A percentile compares a stretch with the other conserved stretches of the same genome.
phyloP scores from a whole-genome alignment of 2,888 invertebrate genomes.

The Hypsopygia costalis region DNA sequence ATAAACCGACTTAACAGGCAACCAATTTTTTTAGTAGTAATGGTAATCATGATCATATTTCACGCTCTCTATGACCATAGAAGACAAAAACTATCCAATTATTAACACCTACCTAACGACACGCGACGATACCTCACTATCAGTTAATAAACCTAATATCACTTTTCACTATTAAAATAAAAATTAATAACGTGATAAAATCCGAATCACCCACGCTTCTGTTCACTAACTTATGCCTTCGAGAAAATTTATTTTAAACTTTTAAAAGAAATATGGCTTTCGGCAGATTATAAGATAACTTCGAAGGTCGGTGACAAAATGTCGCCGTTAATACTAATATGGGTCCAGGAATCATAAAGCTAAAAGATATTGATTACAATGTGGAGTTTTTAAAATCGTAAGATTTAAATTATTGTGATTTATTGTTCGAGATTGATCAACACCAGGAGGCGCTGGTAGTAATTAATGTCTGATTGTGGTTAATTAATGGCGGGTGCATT shows the following conservation, averaged over 20 bases:
- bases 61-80: background rate
- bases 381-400: conserved; percentile 39
- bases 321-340: conserved; percentile 42
- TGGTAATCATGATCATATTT: too few species aligned
- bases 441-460: conserved; percentile 34
- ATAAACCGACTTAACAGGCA: too few species aligned
- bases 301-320: conserved; percentile 44
- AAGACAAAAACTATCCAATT: background rate
- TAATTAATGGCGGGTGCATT: conserved; percentile 25
- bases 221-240: conserved; percentile 19
- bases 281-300: conserved; percentile 26
- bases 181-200: conserved; percentile 23
- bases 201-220: conserved; percentile 23
- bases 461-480: conserved; percentile 31
- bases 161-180: conserved; percentile 20
- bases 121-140: background rate
- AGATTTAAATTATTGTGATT: conserved; percentile 49
- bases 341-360: conserved; percentile 44
- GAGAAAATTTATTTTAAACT: conserved; percentile 14
- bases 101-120: background rate
- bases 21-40: too few species aligned
- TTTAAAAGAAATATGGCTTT: conserved; percentile 31
- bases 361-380: conserved; percentile 54
- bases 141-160: conserved; percentile 15
- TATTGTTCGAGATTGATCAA: conserved; percentile 45